These are phyloP conservation scores for Carpatolechia fugitivella DNA, from an alignment of 2,888 invertebrate species.

Conservation along the genomic window DNA sequence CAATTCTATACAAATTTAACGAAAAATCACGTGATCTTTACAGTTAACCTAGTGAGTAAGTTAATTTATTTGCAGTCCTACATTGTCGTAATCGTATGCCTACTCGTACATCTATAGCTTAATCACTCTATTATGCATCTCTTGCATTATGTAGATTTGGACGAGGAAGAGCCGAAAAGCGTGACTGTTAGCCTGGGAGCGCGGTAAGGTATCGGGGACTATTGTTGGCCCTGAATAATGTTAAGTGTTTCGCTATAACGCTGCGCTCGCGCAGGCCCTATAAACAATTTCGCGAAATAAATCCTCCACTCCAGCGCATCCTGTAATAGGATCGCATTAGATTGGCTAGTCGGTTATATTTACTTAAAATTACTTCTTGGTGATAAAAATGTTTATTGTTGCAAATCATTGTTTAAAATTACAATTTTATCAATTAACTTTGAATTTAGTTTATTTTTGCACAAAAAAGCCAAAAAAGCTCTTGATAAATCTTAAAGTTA, in stretches of 20 bases:
- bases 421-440: no score
- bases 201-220: conserved; percentile 40
- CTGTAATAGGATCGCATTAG: conserved; percentile 24
- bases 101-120: conserved; percentile 14
- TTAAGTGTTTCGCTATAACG: conserved; percentile 54
- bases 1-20: no score
- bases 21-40: no score
- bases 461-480: no score
- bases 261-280: conserved; percentile 49
- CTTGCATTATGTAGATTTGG: conserved; percentile 57
- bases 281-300: conserved; percentile 70
- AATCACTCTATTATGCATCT: conserved; percentile 45
- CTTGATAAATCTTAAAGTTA: no score
- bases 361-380: no score
- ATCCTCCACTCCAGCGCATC: conserved; percentile 46
- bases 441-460: no score
- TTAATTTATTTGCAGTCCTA: no score
- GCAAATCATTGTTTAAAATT: no score
- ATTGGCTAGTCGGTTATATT: conserved; percentile 32
- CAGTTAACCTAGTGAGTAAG: no score
- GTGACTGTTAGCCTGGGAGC: conserved; percentile 61
- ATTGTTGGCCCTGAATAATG: conserved; percentile 65
- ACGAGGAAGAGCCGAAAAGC: conserved; percentile 54
- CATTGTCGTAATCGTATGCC: no score
- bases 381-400: no score